Evolutionary conservation across 2,113 vertebrate genomes (phyloP).

Genomic region (Astur gentilis): DNA sequence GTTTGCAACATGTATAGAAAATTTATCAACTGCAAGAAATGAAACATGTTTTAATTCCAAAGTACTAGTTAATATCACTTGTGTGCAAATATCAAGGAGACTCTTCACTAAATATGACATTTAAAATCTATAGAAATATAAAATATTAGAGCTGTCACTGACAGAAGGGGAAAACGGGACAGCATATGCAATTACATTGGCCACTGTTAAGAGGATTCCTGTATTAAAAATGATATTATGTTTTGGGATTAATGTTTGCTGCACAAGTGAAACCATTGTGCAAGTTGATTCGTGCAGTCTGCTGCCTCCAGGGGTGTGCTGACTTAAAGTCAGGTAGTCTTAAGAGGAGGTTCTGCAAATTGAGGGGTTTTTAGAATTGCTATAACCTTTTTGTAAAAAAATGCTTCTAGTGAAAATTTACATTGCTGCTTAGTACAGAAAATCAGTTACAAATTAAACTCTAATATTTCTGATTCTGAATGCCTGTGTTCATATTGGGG

Average conservation of each 20-base stretch:
- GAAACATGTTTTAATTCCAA: background rate
- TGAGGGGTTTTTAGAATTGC: background rate
- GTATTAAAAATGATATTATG: background rate
- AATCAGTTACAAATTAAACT: background rate
- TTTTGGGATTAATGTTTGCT: background rate
- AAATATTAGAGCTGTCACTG: background rate
- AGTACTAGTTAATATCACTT: background rate
- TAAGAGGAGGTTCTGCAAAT: background rate
- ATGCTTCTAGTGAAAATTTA: background rate
- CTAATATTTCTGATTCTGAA: background rate
- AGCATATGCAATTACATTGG: background rate
- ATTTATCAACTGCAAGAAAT: background rate
- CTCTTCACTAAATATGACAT: background rate
- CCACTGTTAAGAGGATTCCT: background rate
- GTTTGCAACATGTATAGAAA: background rate
- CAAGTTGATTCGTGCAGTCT: background rate
- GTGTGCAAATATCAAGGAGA: background rate
- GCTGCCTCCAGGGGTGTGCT: background rate
- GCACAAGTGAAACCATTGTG: background rate
- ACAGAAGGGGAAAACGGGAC: background rate
- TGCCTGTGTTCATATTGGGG: background rate
- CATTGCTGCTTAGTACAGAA: background rate
- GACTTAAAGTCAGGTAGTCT: background rate
- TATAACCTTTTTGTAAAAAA: background rate
- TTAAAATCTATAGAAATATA: background rate